Evolutionary conservation across 2,888 invertebrate species (phyloP).

Genomic region (Amphipoea oculea): DNA sequence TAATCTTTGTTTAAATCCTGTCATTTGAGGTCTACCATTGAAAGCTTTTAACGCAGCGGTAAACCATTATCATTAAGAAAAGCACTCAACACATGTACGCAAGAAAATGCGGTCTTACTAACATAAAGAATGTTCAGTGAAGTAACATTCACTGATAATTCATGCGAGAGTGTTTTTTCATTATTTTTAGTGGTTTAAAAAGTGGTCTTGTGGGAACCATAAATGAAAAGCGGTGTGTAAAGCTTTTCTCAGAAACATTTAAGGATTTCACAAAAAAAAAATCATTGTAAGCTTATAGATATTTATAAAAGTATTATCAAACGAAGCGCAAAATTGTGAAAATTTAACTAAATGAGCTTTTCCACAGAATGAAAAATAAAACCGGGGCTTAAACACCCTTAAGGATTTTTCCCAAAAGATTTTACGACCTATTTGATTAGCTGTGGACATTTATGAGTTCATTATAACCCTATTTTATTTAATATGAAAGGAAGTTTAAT

Average conservation of each 20-base stretch:
- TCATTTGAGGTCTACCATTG: conserved; percentile 13
- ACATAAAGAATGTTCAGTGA: background rate
- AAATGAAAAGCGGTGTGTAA: background rate
- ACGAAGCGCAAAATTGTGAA: background rate
- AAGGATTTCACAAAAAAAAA: background rate
- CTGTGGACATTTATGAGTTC: background rate
- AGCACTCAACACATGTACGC: conserved; percentile 30
- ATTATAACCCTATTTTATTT: background rate
- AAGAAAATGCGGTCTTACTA: conserved; percentile 7
- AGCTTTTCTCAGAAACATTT: background rate
- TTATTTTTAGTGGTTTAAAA: background rate
- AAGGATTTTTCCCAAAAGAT: background rate
- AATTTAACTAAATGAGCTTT: background rate
- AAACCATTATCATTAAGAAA: conserved; percentile 37
- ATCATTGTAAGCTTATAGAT: background rate
- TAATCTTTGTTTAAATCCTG: conserved; percentile 1
- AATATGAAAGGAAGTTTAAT: background rate
- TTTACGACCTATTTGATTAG: background rate
- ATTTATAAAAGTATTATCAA: background rate
- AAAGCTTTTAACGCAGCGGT: conserved; percentile 36
- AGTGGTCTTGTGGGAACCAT: background rate
- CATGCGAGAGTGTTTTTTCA: conserved; percentile 11
- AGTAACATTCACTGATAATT: background rate
- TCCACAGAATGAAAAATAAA: background rate
- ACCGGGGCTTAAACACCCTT: background rate